Base-by-base conservation (phyloP, 2,113 vertebrate species). In the Athene cunicularia region DNA sequence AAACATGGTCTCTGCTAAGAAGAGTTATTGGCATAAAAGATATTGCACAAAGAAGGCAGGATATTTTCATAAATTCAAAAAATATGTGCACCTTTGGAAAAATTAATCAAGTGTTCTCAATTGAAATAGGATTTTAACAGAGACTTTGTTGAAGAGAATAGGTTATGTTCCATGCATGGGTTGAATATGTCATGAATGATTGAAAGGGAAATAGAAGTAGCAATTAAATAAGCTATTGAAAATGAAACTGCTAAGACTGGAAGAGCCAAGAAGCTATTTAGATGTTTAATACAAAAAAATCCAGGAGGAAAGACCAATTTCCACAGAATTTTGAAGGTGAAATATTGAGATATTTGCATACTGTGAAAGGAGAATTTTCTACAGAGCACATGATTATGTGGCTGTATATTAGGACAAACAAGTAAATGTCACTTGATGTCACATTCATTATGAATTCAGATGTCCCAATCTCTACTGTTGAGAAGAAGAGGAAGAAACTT, bases 171-270 rank as follows among this genome's bases (percentile, higher is more conserved):
- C 60, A 91, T 59, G 68, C 47, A 52, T 60, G 77, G 49, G 8
- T 71, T 81, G 47, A 77, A 41, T 18, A 79, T 13, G 49, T 13
- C 52, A 47, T 47, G 53, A 82, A 90, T 52, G 50, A 74, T 71
- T 90, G 71, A 75, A 88, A 76, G 5, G 5, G 21, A 16, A 92
- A 43, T 17, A 88, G 75, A 93, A 77, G 7, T 37, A 67, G 59
- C n/a, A 93, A 84, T 88, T 90, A 80, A 91, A 86, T 41, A 83
- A 88, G n/a, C 32, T 71, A 39, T 71, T 63, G 52, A 92, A 90
- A 93, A 86, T 70, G 21, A 87, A 28, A 60, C 27, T 59, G 14
- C 5, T n/a, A 37, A 64, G 53, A 58, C 24, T 50, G 33, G 33
- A 74, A 85, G n/a, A 82, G 6, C 17, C 17, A 76, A 80, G 67